Base-by-base conservation (phyloP, 2,797 vertebrate species). In the Epinephelus awoara region DNA sequence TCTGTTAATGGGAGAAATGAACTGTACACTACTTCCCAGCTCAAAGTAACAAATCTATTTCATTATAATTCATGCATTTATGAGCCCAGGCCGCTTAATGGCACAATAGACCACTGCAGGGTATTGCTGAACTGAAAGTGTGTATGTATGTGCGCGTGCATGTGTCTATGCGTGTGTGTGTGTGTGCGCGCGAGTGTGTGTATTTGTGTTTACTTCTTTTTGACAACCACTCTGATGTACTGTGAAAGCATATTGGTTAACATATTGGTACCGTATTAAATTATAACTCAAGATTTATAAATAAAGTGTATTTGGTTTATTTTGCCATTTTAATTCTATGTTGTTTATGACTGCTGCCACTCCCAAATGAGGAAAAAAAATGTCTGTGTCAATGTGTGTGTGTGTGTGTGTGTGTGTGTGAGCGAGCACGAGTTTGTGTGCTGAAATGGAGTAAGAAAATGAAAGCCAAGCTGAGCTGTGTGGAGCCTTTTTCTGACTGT, bases 221-320 rank as follows among this genome's bases (percentile, higher is more conserved):
- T 85, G 96, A 96, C 95, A 96, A 96, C 93, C 95, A 96, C 96
- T 96, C 92, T 97, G 95, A 96, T 97, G 96, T 97, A 97, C 96
- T 94, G 93, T 93, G 93, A 93, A 93, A 89, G 83, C 87, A 89
- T 92, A 96, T 96, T 93, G 96, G 96, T 97, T 97, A 96, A 89
- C 88, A 90, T 90, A 87, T 90, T 92, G 83, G 89, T 92, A 91
- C 96, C 95, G 92, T 97, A 97, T 97, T 97, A 97, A 97, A 97
- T 97, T 96, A 97, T 97, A 97, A 97, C 96, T 96, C 96, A 96
- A 97, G 96, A 96, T 97, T 97, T 97, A 95, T 96, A 97, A 97
- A 97, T 96, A 92, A 94, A 94, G 82, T 84, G 90, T 90, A 87
- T 89, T 92, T 93, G 87, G 82, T 90, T 91, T 92, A 88, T 91